Evolutionary conservation across 2,888 invertebrate genomes (phyloP), one percentile per base, ranked within the genome.

Genomic region (Anaspis maculata): DNA sequence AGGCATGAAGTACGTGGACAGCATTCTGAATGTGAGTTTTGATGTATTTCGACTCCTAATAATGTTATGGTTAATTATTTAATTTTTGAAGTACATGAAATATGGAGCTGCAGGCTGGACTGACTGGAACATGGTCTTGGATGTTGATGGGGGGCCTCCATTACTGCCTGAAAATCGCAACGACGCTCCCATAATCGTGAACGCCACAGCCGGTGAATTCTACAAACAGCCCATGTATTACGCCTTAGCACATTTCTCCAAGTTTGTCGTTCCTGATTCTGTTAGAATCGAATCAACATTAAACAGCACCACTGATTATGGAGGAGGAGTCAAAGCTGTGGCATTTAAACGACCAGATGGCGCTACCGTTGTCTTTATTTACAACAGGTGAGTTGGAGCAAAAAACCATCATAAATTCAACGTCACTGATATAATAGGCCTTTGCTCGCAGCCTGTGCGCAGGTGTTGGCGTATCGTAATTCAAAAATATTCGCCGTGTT

Each of bases 171-270:
- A 71, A 3, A 89, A 90, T 62, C 75, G 70, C 50, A 85, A 89
- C 0, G 92, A 94, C 62, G 71, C 89, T 0, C 77, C 90, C 0
- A 79, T 94, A 30, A 69, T 83, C 36, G 74, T 82, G 1, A 74
- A 79, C 45, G 52, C 68, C 2, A 59, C 61, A 1, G 57, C 52
- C 1, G 76, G 77, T 39, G 85, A 88, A 61, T 88, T 91, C 59
- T 84, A 84, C 56, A 92, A 91, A 52, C 88, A 92, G 52, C 92
- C 92, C 0, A 82, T 84, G 73, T 92, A 74, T 61, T 94, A 92
- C 57, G 79, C 77, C 0, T 64, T 92, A 57, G 86, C 83, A 0
- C 92, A 94, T 60, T 79, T 83, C 54, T 76, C 61, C 0, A 64
- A 64, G 61, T 84, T 84, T 52, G 67, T 85, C 21, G 73, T 77